Evolutionary conservation across 2,797 vertebrate species (phyloP).

Genomic region (Apodemus agrarius): DNA sequence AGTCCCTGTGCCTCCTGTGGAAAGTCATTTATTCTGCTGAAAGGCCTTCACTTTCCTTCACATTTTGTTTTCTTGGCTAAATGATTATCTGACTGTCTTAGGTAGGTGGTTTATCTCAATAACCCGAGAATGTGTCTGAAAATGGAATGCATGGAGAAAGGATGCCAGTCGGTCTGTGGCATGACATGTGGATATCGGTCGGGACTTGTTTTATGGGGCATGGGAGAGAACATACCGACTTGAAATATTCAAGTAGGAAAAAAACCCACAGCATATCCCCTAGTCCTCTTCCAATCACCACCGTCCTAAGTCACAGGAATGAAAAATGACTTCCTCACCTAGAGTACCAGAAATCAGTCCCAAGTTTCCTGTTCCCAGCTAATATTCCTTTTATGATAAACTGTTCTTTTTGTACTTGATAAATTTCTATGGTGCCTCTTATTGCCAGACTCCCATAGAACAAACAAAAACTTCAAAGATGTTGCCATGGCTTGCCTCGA

Average conservation of each 20-base stretch:
- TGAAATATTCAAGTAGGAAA: neutral
- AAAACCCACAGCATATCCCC: rapidly evolving
- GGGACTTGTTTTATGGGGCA: neutral
- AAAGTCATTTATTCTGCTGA: conserved; percentile 53
- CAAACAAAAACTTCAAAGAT: conserved; percentile 4
- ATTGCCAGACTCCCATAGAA: neutral
- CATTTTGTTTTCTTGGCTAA: conserved; percentile 66
- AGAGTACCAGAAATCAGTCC: neutral
- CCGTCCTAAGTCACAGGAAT: neutral
- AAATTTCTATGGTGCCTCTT: neutral
- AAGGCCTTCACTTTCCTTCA: conserved; percentile 47
- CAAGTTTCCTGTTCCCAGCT: neutral
- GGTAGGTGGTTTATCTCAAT: conserved; percentile 71
- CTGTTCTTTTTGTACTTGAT: neutral
- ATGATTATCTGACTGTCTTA: conserved; percentile 46
- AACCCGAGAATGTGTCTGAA: neutral
- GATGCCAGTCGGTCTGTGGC: neutral
- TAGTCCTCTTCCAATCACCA: neutral
- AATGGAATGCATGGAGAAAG: neutral
- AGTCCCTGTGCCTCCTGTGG: neutral
- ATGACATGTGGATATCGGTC: neutral
- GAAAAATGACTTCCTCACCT: neutral
- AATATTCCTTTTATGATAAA: neutral
- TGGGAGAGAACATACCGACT: neutral
- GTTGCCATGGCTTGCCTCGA: neutral